Base-by-base conservation (phyloP, 2,797 vertebrate genomes). In the Onychomys torridus region DNA sequence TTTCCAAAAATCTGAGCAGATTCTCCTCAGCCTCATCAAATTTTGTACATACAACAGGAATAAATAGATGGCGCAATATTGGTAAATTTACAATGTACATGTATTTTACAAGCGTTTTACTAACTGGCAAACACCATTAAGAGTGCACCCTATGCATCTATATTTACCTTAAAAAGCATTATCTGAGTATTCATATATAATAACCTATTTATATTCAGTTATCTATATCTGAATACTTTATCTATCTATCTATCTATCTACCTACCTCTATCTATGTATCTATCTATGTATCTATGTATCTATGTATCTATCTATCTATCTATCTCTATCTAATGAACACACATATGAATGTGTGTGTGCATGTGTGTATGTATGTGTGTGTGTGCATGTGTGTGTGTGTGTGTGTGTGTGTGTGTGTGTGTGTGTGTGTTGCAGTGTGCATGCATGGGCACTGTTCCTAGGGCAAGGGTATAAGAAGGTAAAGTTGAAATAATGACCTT, bases 401-500 rank as follows among this genome's bases (percentile, higher is more conserved):
- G 23, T 29, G 52, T 13, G 34, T 81, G 52, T n/a, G 34, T 25
- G 27, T 14, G 52, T 55, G 55, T 55, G 55, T 55, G 55, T 55
- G 55, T 55, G 55, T 55, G 55, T 55, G 55, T 55, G 2, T 55
- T 55, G 61, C 0, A 57, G 34, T 71, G 12, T n/a, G 71, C 75
- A 87, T 82, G 12, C 14, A 90, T 63, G 12, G 0, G 49, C 49
- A 12, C 23, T 14, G 32, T 21, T 52, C 6, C 16, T 4, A 85
- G 32, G 61, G 40, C 6, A 96, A 81, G 23, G 8, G 6, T 86
- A 34, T 69, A 78, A 93, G 61, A 77, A 89, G 71, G 32, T 78
- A 77, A 95, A 89, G 32, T 93, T 61, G 88, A 49, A 97, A 59
- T 65, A 92, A 79, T 93, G 91, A 96, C 95, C 98, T 98, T 98